These are phyloP conservation scores for Daboia siamensis DNA, from an alignment of 2,113 vertebrate genomes.

Conservation along the genomic window DNA sequence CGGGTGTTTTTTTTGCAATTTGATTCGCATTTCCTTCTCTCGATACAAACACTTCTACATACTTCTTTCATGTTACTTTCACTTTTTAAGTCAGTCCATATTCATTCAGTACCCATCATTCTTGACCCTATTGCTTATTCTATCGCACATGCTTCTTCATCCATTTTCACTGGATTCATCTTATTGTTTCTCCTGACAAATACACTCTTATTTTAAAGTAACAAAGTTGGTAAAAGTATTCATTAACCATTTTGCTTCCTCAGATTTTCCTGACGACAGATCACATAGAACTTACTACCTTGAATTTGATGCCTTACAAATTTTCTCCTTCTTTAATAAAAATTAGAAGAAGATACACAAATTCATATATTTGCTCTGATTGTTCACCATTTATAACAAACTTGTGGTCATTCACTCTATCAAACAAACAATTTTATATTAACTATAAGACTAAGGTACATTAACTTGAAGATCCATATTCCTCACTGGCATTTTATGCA, in stretches of 20 bases:
- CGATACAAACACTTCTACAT: neutral
- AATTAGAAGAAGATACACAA: neutral
- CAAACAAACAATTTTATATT: neutral
- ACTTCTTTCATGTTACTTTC: neutral
- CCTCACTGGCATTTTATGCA: neutral
- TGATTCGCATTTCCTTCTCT: neutral
- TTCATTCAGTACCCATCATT: neutral
- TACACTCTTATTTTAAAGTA: neutral
- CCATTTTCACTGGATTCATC: neutral
- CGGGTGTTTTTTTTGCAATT: neutral
- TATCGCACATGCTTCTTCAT: neutral
- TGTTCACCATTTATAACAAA: neutral
- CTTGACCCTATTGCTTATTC: neutral
- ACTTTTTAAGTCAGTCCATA: neutral
- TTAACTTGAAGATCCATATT: neutral
- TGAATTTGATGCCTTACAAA: neutral
- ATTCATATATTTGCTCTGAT: neutral
- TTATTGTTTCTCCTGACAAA: neutral
- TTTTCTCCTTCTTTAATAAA: neutral
- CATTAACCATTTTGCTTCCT: neutral
- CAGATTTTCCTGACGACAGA: neutral
- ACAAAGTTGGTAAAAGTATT: neutral
- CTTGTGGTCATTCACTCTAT: neutral
- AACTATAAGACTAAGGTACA: neutral
- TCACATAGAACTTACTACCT: neutral